Base-by-base conservation (phyloP, 1,140 invertebrate species). In the Plodia interpunctella region DNA sequence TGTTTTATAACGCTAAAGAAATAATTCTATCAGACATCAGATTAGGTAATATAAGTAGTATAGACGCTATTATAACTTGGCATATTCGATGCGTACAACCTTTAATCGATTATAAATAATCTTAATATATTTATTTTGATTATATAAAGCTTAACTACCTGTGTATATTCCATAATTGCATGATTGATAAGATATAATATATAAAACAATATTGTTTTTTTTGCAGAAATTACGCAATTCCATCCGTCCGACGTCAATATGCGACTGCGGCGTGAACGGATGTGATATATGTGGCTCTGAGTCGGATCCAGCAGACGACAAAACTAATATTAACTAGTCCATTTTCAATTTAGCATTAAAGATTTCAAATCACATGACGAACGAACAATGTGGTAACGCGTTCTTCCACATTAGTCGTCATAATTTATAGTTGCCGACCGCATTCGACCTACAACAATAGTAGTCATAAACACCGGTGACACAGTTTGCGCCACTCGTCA, bases 251-350 rank as follows among this genome's bases (percentile, higher is more conserved):
- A 77, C 77, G 28, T 81, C 81, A 11, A 69, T 85, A 55, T 89
- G 87, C 60, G 87, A 87, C 63, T 89, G 84, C 59, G 87, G 87
- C 35, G 71, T 86, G 5, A 75, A 76, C 54, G 84, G 79, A 66
- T 89, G 87, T 78, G 87, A 87, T 60, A 76, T 87, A 59, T 89
- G 87, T 73, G 85, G 72, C 63, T 89, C 87, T 25, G 87, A 89
- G 1, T 87, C 87, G 9, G 87, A 89, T 28, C 70, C 80, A 9
- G 74, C 80, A 25, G 84, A 87, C 57, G 82, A 85, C 62, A 84
- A 87, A 66, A 66, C 77, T 49, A 83, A 76, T 61, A 81, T 88
- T 38, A 79, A 78, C 75, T 86, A 87, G 77, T 85, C 76, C 32
- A 52, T 20, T 52, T 44, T 15, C 38, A 44, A n/a, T 2, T 53